Evolutionary conservation across 2,113 vertebrate genomes (phyloP).

Genomic region (Electrona antarctica): DNA sequence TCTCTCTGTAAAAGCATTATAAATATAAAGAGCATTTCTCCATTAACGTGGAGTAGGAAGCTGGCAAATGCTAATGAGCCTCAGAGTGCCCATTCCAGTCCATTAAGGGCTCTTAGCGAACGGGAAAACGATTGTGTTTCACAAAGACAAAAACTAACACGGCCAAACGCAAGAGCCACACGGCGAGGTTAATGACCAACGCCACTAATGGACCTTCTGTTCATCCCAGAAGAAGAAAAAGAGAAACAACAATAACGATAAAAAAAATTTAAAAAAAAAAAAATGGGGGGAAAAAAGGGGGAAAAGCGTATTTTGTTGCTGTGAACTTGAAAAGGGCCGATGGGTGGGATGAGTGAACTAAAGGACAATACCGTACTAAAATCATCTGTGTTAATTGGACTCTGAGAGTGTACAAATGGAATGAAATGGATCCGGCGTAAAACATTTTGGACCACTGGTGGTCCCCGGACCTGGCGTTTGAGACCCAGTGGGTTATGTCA

Average conservation of each 20-base stretch:
- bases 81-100: constrained; percentile 79
- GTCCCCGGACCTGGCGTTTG: too few species aligned
- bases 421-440: too few species aligned
- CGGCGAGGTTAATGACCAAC: constrained; percentile 73
- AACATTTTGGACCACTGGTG: too few species aligned
- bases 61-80: constrained; percentile 81
- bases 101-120: constrained; percentile 80
- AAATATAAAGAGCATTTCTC: constrained; percentile 79
- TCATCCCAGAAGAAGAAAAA: constrained; percentile 58
- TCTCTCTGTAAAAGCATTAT: constrained; percentile 78
- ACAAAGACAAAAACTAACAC: constrained; percentile 73
- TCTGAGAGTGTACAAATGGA: too few species aligned
- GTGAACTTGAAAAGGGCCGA: constrained; percentile 61
- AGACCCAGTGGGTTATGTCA: too few species aligned
- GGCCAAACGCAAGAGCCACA: constrained; percentile 59
- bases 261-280: constrained; percentile 51
- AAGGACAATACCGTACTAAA: too few species aligned
- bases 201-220: constrained; percentile 75
- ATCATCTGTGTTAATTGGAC: too few species aligned
- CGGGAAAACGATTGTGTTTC: constrained; percentile 78
- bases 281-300: too few species aligned
- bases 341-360: too few species aligned
- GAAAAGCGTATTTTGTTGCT: constrained; percentile 70
- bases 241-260: constrained; percentile 23
- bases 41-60: constrained; percentile 76